phyloP scores from a whole-genome alignment of 30 jellyfish, hydroid and myxozoan species.

The Turritopsis dohrnii region DNA sequence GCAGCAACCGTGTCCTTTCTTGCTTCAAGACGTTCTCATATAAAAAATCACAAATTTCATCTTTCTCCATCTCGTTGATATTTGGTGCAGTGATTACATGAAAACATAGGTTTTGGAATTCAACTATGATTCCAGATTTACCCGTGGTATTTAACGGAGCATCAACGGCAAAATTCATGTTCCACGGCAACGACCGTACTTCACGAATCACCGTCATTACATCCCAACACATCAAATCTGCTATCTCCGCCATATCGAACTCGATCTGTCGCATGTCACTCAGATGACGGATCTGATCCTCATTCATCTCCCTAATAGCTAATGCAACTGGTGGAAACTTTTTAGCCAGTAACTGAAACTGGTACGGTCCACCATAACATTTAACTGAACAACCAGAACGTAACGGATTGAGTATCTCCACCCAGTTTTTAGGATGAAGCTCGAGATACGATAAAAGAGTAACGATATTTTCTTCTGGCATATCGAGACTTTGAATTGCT shows the following conservation, averaged over 20 bases:
- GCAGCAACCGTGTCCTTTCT: constrained; percentile 59
- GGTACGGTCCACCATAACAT: constrained; percentile 93
- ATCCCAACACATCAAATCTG: constrained; percentile 94
- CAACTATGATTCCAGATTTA: constrained; percentile 74
- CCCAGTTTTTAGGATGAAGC: constrained; percentile 44
- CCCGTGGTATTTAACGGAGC: constrained; percentile 48
- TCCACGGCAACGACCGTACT: constrained; percentile 77
- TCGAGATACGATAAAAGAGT: constrained; percentile 75
- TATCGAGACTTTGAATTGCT: constrained; percentile 57
- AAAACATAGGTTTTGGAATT: constrained; percentile 45
- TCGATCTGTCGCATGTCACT: constrained; percentile 17
- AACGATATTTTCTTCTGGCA: constrained; percentile 72
- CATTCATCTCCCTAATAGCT: constrained; percentile 5
- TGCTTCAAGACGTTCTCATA: constrained; percentile 49
- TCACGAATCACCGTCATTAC: constrained; percentile 64
- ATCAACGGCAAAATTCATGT: constrained; percentile 46
- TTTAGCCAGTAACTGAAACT: constrained; percentile 53
- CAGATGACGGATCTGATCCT: constrained; percentile 19
- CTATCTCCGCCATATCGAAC: constrained; percentile 52
- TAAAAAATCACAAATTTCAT: constrained; percentile 43
- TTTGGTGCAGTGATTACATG: constrained; percentile 63
- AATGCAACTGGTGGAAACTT: constrained; percentile 50
- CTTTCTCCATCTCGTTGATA: constrained; percentile 59
- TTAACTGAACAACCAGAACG: constrained; percentile 56
- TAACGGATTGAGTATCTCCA: constrained; percentile 44